Conservation (phyloP, 2,113 vertebrate species). For the Fregata magnificens region DNA sequence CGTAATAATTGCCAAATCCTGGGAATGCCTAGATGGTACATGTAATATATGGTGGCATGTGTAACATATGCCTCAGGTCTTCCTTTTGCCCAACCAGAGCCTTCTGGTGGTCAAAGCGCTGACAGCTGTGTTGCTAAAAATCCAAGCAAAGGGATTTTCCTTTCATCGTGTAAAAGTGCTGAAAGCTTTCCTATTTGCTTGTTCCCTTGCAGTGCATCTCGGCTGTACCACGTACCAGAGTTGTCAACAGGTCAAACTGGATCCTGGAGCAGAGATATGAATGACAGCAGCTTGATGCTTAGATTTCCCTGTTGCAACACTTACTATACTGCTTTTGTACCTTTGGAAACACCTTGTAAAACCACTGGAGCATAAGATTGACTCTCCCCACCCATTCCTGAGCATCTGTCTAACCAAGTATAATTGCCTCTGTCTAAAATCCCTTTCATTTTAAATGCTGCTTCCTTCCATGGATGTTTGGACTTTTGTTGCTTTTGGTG, state of each 20-base stretch:
- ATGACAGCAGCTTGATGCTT: not conserved
- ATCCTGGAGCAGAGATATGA: not conserved
- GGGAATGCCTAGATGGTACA: not conserved
- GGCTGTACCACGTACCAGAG: accelerated
- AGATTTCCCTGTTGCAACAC: not conserved
- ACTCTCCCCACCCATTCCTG: not conserved
- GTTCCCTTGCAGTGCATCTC: not conserved
- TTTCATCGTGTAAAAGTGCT: not conserved
- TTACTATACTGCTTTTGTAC: not conserved
- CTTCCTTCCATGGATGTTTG: not conserved
- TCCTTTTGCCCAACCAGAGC: not conserved
- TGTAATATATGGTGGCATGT: accelerated
- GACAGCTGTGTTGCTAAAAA: not conserved
- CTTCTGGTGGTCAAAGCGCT: not conserved
- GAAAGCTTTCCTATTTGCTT: not conserved
- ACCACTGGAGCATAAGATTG: not conserved
- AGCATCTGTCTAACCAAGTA: not conserved
- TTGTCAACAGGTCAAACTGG: not conserved
- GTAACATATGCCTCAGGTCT: not conserved
- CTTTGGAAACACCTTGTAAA: not conserved
- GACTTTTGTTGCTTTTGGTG: not conserved
- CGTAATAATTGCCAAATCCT: not conserved
- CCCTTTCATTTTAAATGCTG: not conserved
- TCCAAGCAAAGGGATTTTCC: not conserved
- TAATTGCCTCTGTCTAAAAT: not conserved